These are phyloP conservation scores for Hartigia nigra DNA, from an alignment of 2,888 invertebrate genomes.

Conservation along the genomic window DNA sequence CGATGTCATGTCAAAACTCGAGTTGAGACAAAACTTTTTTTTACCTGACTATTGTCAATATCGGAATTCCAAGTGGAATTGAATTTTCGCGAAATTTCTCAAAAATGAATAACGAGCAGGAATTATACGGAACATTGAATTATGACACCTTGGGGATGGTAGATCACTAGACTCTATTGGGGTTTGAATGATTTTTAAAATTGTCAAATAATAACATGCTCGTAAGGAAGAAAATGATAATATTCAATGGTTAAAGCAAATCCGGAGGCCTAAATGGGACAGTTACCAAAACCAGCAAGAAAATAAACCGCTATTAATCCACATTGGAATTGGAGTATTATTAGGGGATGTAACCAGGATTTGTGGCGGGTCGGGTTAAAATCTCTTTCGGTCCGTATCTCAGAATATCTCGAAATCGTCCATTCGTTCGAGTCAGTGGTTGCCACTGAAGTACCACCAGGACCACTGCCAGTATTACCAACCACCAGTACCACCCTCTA, in stretches of 20 bases:
- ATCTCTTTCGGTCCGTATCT: constrained; percentile 59
- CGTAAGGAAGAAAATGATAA: not conserved
- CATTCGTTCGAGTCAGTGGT: constrained; percentile 1
- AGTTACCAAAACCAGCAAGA: constrained; percentile 26
- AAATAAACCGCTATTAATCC: constrained; percentile 66
- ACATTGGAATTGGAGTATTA: constrained; percentile 65
- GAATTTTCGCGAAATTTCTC: not conserved
- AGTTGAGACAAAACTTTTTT: not conserved
- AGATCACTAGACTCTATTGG: not conserved
- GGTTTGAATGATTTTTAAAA: not conserved
- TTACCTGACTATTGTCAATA: not conserved
- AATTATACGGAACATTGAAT: not conserved
- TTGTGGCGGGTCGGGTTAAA: constrained; percentile 62
- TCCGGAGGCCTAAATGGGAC: not conserved
- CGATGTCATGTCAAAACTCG: not conserved
- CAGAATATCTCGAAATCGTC: constrained; percentile 53
- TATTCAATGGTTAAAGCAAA: not conserved
- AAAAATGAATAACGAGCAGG: not conserved
- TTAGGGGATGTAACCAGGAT: constrained; percentile 63
- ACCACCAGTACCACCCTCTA: constrained; percentile 28
- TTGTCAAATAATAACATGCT: not conserved
- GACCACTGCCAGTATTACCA: constrained; percentile 14
- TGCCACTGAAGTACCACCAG: constrained; percentile 14
- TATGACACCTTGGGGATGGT: not conserved
- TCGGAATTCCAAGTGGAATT: not conserved